These are phyloP conservation scores for Falco biarmicus DNA, from an alignment of 2,797 vertebrate species.

Conservation along the genomic window DNA sequence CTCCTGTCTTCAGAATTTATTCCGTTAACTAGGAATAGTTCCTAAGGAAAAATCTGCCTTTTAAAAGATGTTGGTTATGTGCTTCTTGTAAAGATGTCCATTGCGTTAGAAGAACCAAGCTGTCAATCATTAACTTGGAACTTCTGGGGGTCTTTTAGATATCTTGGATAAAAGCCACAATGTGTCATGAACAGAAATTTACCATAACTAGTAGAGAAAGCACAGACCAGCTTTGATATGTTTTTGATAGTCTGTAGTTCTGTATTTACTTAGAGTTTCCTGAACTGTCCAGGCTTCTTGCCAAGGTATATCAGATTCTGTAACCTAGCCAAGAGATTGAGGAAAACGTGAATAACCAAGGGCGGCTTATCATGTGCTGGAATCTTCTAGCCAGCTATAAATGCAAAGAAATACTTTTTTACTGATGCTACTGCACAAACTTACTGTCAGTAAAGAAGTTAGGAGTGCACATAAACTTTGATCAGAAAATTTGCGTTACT, in stretches of 20 bases:
- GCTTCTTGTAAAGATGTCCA: neutral
- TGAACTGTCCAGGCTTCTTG: neutral
- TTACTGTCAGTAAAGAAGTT: neutral
- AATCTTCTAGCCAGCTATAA: neutral
- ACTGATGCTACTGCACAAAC: neutral
- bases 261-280: neutral
- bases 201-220: neutral
- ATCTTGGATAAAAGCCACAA: neutral
- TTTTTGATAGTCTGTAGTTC: neutral
- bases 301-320: constrained; percentile 6
- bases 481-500: neutral
- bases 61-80: neutral
- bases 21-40: neutral
- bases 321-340: neutral
- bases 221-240: neutral
- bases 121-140: neutral
- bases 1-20: neutral
- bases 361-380: neutral
- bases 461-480: neutral
- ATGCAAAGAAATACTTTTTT: neutral
- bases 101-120: neutral
- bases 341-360: neutral
- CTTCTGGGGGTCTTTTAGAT: neutral
- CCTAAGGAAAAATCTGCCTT: neutral
- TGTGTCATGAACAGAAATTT: neutral